Evolutionary conservation across 2,797 vertebrate species (phyloP).

Genomic region (Huso huso): DNA sequence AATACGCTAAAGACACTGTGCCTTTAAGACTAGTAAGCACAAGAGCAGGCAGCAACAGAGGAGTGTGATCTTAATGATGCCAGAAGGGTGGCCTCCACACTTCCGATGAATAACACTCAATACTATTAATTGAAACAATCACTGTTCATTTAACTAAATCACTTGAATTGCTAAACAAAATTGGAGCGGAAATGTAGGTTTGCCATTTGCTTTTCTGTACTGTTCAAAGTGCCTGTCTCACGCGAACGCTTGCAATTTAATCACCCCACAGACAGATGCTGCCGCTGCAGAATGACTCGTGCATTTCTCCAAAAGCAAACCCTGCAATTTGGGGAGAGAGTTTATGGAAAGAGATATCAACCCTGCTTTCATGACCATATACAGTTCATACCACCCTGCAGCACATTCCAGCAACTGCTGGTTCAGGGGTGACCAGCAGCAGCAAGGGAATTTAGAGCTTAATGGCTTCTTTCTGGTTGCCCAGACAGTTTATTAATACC

Average conservation of each 20-base stretch:
- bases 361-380: background rate
- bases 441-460: background rate
- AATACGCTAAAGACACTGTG: conserved; percentile 1
- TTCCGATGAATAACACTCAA: conserved; percentile 82
- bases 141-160: conserved; percentile 83
- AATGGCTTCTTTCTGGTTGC: background rate
- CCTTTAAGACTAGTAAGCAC: conserved; percentile 22
- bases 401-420: conserved; percentile 13
- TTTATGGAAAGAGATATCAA: conserved; percentile 3
- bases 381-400: background rate
- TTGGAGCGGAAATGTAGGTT: conserved; percentile 71
- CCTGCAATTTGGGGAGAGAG: conserved; percentile 7
- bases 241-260: conserved; percentile 74
- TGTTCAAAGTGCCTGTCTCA: conserved; percentile 69
- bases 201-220: conserved; percentile 64
- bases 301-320: background rate
- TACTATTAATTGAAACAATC: conserved; percentile 85
- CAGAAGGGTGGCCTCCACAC: conserved; percentile 56
- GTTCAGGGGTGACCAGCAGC: background rate
- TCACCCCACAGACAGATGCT: conserved; percentile 36
- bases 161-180: conserved; percentile 73
- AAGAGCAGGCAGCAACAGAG: conserved; percentile 14
- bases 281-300: background rate
- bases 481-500: background rate
- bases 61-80: conserved; percentile 32